phyloP scores from a whole-genome alignment of 2,888 invertebrate species.

The Brenthis hecate region DNA sequence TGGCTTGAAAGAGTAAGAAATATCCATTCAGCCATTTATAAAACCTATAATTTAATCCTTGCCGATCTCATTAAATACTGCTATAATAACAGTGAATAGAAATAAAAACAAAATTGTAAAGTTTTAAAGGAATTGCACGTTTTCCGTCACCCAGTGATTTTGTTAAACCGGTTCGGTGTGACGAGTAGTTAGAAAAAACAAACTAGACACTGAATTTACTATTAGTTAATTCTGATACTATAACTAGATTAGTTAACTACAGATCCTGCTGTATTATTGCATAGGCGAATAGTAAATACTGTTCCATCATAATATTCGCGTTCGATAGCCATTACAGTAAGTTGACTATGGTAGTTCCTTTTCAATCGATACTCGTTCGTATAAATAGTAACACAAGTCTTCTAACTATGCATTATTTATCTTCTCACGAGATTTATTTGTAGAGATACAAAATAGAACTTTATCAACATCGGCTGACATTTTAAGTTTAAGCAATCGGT shows the following conservation, averaged over 20 bases:
- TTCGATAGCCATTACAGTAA: constrained; percentile 1
- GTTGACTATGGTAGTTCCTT: background rate
- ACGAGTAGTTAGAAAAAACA: constrained; percentile 14
- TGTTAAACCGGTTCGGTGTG: constrained; percentile 15
- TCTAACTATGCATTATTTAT: constrained; percentile 15
- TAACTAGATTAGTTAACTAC: constrained; percentile 7
- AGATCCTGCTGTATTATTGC: background rate
- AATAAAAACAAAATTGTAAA: background rate
- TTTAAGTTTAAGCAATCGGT: constrained; percentile 5
- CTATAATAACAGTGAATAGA: background rate
- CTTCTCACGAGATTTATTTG: background rate
- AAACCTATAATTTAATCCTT: background rate
- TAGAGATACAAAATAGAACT: background rate
- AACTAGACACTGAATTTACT: constrained; percentile 2
- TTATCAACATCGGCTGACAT: constrained; percentile 8
- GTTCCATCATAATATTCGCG: background rate
- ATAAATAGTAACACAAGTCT: constrained; percentile 7
- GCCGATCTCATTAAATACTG: background rate
- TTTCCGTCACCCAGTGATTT: constrained; percentile 19
- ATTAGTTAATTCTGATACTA: background rate
- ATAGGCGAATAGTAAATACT: background rate
- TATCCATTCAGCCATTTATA: no score
- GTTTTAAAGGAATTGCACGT: constrained; percentile 13
- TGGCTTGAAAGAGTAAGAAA: no score
- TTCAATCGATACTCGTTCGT: constrained; percentile 12